A percentile compares a stretch with the other conserved stretches of the same genome.
phyloP scores from a whole-genome alignment of 2,888 invertebrate species.

The Protonemura montana region DNA sequence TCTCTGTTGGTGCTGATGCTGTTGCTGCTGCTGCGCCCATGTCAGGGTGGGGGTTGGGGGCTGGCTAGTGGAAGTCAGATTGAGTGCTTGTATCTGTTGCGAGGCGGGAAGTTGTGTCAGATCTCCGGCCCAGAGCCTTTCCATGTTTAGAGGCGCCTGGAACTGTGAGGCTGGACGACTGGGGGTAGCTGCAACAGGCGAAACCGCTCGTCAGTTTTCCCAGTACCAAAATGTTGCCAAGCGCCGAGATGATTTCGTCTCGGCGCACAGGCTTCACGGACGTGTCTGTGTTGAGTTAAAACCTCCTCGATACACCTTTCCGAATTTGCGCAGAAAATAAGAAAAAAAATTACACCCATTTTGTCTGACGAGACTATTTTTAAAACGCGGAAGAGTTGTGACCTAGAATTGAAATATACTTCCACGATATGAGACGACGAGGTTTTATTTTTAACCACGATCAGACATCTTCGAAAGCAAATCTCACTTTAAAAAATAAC shows the following conservation, averaged over 20 bases:
- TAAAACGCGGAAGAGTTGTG: constrained; percentile 12
- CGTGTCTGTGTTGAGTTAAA: not conserved
- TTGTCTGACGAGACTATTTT: not conserved
- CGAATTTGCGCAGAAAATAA: not conserved
- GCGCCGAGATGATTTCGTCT: not conserved
- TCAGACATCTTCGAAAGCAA: not conserved
- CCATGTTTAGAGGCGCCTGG: constrained; percentile 82
- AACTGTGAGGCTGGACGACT: constrained; percentile 52
- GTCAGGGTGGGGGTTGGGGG: constrained; percentile 52
- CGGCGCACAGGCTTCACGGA: not conserved
- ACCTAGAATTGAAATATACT: constrained; percentile 12
- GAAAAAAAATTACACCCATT: not conserved
- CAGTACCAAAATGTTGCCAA: not conserved
- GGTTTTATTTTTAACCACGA: constrained; percentile 4
- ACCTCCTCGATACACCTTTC: not conserved
- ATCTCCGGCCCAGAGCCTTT: constrained; percentile 89
- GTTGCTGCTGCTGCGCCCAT: constrained; percentile 48
- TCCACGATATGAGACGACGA: not conserved
- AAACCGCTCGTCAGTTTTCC: not conserved
- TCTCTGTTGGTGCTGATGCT: constrained; percentile 25
- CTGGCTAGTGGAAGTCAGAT: constrained; percentile 62
- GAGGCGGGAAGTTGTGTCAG: constrained; percentile 83
- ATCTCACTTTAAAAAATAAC: too few relatives aligned
- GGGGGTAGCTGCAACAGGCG: constrained; percentile 18
- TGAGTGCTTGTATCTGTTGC: constrained; percentile 80